phyloP scores from a whole-genome alignment of 30 jellyfish, hydroid and myxozoan genomes.

The Rhopilema esculentum region DNA sequence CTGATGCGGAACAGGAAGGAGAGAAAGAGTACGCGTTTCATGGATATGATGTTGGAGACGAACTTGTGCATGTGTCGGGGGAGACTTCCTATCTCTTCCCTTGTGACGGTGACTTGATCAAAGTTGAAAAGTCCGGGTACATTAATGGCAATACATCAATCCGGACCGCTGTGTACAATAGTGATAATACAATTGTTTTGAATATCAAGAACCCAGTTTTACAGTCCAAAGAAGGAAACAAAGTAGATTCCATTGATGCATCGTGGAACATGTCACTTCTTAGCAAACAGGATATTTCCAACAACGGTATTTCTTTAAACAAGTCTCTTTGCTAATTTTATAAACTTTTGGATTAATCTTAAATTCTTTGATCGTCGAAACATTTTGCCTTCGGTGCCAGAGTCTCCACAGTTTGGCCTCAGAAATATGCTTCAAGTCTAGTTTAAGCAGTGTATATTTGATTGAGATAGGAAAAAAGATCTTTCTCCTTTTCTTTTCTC shows the following conservation, averaged over 20 bases:
- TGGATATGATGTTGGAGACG: constrained; percentile 94
- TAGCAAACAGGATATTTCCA: background rate
- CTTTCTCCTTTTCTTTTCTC: too few relatives aligned
- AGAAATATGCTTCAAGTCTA: too few relatives aligned
- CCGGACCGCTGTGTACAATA: constrained; percentile 45
- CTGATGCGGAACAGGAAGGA: constrained; percentile 41
- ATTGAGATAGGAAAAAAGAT: too few relatives aligned
- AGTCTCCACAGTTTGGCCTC: too few relatives aligned
- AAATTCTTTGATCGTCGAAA: too few relatives aligned
- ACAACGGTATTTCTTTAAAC: background rate
- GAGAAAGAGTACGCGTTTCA: constrained; percentile 60
- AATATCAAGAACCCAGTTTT: constrained; percentile 18
- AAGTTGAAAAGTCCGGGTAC: constrained; percentile 51
- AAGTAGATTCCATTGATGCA: background rate
- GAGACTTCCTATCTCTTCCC: constrained; percentile 72
- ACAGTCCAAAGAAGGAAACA: background rate
- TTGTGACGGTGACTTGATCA: constrained; percentile 57
- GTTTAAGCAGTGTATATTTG: too few relatives aligned
- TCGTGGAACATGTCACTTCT: background rate
- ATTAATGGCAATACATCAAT: constrained; percentile 57
- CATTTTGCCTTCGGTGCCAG: too few relatives aligned
- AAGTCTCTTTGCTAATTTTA: background rate
- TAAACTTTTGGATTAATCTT: background rate
- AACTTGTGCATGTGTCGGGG: constrained; percentile 67
- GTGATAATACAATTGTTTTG: constrained; percentile 31